A percentile compares a stretch with the other conserved stretches of the same genome.
These are phyloP conservation scores for Calyptomena viridis DNA, from an alignment of 2,113 vertebrate genomes.

Conservation along the genomic window DNA sequence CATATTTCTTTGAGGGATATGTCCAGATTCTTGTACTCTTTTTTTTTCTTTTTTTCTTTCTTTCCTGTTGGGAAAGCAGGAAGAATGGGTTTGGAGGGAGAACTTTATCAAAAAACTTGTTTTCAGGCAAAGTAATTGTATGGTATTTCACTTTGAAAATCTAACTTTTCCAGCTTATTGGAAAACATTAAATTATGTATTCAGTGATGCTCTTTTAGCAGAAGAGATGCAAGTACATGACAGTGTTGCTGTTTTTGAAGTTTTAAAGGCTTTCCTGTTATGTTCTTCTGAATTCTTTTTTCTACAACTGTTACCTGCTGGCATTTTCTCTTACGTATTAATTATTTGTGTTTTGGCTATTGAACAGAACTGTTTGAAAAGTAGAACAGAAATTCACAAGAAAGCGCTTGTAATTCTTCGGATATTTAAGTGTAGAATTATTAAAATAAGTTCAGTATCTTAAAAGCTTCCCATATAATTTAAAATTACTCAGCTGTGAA, in stretches of 20 bases:
- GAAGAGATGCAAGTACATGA: background rate
- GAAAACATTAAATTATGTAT: background rate
- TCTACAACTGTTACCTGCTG: background rate
- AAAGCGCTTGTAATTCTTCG: background rate
- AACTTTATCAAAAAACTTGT: background rate
- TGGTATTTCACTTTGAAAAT: background rate
- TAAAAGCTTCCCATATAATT: background rate
- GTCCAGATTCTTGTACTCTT: background rate
- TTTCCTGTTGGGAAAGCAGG: background rate
- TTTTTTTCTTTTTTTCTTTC: background rate
- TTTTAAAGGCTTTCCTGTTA: background rate
- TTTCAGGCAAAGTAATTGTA: background rate
- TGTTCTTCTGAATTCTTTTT: background rate
- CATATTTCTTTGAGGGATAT: background rate
- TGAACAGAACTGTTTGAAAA: background rate
- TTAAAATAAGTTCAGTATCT: background rate
- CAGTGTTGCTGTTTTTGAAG: background rate
- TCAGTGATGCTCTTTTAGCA: background rate
- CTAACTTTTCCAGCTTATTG: background rate
- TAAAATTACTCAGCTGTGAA: background rate
- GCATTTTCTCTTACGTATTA: background rate
- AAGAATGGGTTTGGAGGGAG: background rate
- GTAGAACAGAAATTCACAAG: background rate
- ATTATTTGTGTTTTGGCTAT: background rate
- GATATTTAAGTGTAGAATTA: background rate